Conservation (phyloP, 2,888 invertebrate genomes). For the Ceriagrion tenellum region DNA sequence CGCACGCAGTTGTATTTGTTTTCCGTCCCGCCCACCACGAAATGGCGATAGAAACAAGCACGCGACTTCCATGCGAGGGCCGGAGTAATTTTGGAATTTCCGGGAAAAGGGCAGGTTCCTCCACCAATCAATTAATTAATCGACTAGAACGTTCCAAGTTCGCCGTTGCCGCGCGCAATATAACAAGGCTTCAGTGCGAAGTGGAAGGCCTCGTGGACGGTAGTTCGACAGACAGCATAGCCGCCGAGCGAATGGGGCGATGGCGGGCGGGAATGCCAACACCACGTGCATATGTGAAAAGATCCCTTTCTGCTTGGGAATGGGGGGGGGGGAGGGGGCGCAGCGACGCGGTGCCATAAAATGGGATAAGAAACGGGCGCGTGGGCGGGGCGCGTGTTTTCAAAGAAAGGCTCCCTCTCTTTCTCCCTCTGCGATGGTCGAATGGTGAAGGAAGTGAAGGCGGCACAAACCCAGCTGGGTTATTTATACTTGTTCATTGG, state of each 20-base stretch:
- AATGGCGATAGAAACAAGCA: background rate
- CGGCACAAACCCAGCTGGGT: conserved; percentile 65
- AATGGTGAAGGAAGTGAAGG: conserved; percentile 58
- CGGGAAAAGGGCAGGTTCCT: background rate
- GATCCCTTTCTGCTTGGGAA: background rate
- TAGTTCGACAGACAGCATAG: background rate
- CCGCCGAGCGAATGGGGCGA: conserved; percentile 5
- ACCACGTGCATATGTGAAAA: background rate
- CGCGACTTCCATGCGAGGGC: background rate
- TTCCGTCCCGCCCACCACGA: too few relatives aligned
- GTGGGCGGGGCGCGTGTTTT: conserved; percentile 22
- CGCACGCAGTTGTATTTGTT: too few relatives aligned
- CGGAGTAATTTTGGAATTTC: background rate
- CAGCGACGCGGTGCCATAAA: background rate
- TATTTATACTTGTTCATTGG: conserved; percentile 68
- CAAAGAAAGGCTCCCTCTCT: conserved; percentile 6
- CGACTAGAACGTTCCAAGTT: background rate
- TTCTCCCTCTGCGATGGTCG: conserved; percentile 41
- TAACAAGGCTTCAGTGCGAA: background rate
- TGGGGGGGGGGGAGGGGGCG: background rate
- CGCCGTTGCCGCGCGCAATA: background rate
- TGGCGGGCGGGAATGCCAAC: background rate
- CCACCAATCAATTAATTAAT: too few relatives aligned
- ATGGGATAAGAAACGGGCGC: background rate
- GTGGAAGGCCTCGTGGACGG: background rate